These are phyloP conservation scores for Pygoscelis adeliae DNA, from an alignment of 2,113 vertebrate species.

Conservation along the genomic window DNA sequence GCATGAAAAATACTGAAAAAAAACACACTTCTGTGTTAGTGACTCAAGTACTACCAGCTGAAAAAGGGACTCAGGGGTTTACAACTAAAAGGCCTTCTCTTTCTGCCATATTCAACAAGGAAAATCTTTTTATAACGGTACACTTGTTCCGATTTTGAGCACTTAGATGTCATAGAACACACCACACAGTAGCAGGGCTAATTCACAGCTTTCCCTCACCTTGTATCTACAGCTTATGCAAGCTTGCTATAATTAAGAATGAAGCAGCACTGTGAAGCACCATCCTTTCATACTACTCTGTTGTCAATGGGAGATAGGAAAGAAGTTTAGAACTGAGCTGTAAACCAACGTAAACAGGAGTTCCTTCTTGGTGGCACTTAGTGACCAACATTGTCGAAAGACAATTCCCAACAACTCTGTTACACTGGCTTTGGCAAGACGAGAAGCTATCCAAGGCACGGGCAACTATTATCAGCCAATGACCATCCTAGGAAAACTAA, in stretches of 20 bases:
- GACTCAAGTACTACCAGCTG: neutral
- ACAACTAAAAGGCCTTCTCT: neutral
- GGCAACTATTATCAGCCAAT: neutral
- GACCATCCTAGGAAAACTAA: neutral
- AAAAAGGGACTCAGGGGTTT: neutral
- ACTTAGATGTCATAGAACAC: neutral
- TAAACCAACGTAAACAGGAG: neutral
- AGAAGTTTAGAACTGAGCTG: neutral
- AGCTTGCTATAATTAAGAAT: neutral
- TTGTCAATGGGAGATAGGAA: neutral
- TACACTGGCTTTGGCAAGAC: neutral
- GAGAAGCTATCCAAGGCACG: neutral
- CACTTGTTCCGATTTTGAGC: neutral
- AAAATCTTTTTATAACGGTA: neutral
- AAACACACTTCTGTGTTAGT: neutral
- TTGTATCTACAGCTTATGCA: neutral
- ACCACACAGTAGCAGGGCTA: neutral
- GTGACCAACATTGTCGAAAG: neutral
- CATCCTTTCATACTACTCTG: neutral
- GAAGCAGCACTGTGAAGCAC: neutral
- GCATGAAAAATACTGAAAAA: neutral
- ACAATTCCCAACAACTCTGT: neutral
- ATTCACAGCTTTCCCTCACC: neutral
- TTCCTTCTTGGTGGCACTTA: neutral
- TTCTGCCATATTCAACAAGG: neutral